Base-by-base conservation (phyloP, 2,797 vertebrate species). In the Urophycis tenuis region DNA sequence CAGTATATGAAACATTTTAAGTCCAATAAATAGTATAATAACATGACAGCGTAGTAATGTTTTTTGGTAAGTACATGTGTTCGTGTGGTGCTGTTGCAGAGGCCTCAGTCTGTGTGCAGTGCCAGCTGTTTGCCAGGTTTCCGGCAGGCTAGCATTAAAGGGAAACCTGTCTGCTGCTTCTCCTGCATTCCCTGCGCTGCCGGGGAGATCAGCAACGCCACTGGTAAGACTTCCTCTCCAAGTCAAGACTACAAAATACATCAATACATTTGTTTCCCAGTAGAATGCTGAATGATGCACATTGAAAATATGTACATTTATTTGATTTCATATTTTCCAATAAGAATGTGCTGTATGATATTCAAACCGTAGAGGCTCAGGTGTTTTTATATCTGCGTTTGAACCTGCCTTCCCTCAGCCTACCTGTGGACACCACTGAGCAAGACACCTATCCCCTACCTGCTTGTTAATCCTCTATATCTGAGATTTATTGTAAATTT, bases 101-200 rank as follows among this genome's bases (percentile, higher is more conserved):
- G 75, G 81, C 92, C 92, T 0, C 77, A 29, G 74, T 93, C 93
- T 49, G 87, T 92, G 77, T 93, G 93, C 82, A 93, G 91, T 87
- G 86, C 91, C 72, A 92, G 89, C 70, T 94, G 92, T 75, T 79
- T 25, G 1, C 84, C 89, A 79, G 93, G 92, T 77, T 92, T 89
- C 80, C 86, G 91, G 5, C 91, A 92, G 77, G 92, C 90, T 74
- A 79, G 83, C 29, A 90, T 93, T 45, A 91, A 89, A 87, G 91
- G 90, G 0, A 92, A 91, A 85, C 93, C 92, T 49, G 78, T 87
- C 72, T 94, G 92, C 83, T 93, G 92, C 80, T 94, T 93, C 79
- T 89, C 87, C 79, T 94, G 93, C 74, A 64, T 93, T 10, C 45
- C 81, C 36, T 94, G 93, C 78, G 88, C 90, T 41, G 87, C 85